These are phyloP conservation scores for Poecilus cupreus DNA, from an alignment of 2,888 invertebrate species.

Conservation along the genomic window DNA sequence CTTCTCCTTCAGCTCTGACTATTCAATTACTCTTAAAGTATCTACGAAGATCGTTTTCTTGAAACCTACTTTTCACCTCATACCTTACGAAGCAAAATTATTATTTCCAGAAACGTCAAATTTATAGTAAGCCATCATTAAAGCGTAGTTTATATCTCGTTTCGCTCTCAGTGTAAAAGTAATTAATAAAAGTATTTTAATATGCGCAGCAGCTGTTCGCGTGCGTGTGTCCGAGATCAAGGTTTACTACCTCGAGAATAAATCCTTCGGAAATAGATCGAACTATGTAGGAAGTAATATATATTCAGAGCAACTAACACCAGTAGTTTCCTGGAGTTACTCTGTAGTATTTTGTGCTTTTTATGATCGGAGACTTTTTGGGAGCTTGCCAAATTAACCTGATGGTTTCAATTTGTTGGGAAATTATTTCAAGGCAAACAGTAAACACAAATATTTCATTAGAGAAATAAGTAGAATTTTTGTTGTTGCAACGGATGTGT, in stretches of 20 bases:
- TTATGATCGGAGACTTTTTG: neutral
- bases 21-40: neutral
- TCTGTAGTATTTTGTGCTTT: conserved; percentile 4
- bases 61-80: neutral
- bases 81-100: neutral
- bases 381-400: neutral
- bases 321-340: neutral
- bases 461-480: conserved; percentile 7
- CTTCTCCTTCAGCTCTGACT: neutral
- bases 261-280: conserved; percentile 31
- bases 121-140: neutral
- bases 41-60: neutral
- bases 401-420: conserved; percentile 10
- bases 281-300: conserved; percentile 6
- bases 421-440: conserved; percentile 9
- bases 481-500: conserved; percentile 31
- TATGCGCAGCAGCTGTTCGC: conserved; percentile 6
- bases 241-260: conserved; percentile 15
- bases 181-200: conserved; percentile 26
- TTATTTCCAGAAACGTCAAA: neutral
- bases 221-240: neutral
- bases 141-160: neutral
- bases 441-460: neutral
- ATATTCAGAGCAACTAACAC: conserved; percentile 10
- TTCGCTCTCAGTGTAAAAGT: conserved; percentile 5